Evolutionary conservation across 2,797 vertebrate species (phyloP).

Genomic region (Ctenochaetus hawaiiensis): DNA sequence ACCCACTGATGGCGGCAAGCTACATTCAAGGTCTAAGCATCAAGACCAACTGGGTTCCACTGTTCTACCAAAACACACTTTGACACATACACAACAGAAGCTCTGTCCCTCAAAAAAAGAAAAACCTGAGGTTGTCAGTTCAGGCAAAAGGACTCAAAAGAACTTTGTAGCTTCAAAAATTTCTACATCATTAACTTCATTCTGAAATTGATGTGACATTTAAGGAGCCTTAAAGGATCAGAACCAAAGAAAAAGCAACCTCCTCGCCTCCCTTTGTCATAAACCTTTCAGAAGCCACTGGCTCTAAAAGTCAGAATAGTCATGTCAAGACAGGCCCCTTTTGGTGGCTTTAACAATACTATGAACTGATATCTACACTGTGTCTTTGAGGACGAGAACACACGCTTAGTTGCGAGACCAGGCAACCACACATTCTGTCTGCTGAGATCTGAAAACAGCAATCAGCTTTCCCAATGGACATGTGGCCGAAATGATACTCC

Average conservation of each 20-base stretch:
- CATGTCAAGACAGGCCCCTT: conserved; percentile 8
- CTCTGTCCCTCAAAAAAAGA: too few relatives aligned
- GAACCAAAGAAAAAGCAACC: too few relatives aligned
- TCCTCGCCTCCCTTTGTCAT: too few relatives aligned
- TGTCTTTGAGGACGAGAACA: too few relatives aligned
- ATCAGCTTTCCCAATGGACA: background rate
- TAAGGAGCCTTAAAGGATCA: background rate
- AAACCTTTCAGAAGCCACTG: background rate
- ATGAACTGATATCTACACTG: background rate
- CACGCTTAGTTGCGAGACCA: too few relatives aligned
- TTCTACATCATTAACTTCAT: background rate
- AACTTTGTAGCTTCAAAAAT: background rate
- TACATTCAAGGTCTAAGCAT: background rate
- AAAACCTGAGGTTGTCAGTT: too few relatives aligned
- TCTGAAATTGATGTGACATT: background rate
- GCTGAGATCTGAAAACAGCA: conserved; percentile 11
- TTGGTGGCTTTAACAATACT: too few relatives aligned
- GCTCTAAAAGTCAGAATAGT: background rate
- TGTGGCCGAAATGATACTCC: background rate
- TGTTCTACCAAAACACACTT: background rate
- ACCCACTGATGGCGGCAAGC: background rate
- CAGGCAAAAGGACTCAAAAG: too few relatives aligned
- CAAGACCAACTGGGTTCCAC: background rate
- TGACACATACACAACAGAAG: too few relatives aligned
- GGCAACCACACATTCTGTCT: background rate